These are phyloP conservation scores for Ormyrus thymus DNA, from an alignment of 2,888 invertebrate genomes.

Conservation along the genomic window DNA sequence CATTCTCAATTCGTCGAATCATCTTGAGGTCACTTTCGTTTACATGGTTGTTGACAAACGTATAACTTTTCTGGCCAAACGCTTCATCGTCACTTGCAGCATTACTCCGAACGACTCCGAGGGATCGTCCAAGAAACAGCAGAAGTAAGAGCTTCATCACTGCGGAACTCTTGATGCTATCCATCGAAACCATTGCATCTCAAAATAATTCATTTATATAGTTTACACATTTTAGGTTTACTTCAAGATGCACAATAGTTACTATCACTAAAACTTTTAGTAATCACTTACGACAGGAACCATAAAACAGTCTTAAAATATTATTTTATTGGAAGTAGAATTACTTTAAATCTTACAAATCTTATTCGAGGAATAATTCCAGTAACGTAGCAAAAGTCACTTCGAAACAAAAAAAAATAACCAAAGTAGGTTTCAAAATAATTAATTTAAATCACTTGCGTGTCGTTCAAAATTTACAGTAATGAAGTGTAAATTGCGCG, in stretches of 20 bases:
- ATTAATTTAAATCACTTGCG: too few species aligned
- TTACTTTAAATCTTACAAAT: too few species aligned
- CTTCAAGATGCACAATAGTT: not conserved
- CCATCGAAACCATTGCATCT: not conserved
- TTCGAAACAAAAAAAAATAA: too few species aligned
- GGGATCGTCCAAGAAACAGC: conserved; percentile 22
- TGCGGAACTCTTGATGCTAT: not conserved
- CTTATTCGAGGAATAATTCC: too few species aligned
- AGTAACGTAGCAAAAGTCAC: too few species aligned
- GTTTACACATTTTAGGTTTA: not conserved
- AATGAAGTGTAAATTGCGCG: too few species aligned
- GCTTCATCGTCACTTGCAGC: not conserved
- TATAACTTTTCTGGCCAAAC: not conserved
- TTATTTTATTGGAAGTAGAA: too few species aligned
- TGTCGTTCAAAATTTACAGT: too few species aligned
- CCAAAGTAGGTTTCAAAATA: too few species aligned
- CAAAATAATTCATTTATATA: not conserved
- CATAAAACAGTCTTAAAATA: too few species aligned
- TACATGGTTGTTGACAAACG: not conserved
- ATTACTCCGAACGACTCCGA: not conserved
- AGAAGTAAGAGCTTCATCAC: conserved; percentile 35
- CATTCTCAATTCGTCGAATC: conserved; percentile 49
- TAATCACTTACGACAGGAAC: not conserved
- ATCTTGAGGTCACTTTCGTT: conserved; percentile 33
- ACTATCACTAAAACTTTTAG: not conserved